These are phyloP conservation scores for Heptranchias perlo DNA, from an alignment of 2,113 vertebrate species.

Conservation along the genomic window DNA sequence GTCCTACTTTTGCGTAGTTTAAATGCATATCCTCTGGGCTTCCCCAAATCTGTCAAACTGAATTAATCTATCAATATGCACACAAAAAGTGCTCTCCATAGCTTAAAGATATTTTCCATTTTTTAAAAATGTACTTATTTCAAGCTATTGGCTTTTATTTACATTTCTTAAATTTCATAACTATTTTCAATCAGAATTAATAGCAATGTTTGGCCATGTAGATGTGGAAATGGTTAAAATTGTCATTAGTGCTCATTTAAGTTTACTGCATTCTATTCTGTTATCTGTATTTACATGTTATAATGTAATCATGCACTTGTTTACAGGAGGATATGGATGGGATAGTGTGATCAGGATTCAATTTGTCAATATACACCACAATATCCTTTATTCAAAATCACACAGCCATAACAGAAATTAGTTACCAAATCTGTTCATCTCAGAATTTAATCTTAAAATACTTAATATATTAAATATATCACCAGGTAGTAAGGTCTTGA, in stretches of 20 bases:
- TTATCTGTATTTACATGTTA: background rate
- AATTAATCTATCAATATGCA: no score
- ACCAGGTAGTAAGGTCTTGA: background rate
- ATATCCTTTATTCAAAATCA: background rate
- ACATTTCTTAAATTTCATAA: background rate
- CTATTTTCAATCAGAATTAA: background rate
- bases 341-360: background rate
- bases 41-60: no score
- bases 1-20: no score
- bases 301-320: background rate
- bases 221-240: background rate
- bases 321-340: background rate
- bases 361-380: background rate
- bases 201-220: background rate
- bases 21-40: no score
- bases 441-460: slow-evolving; percentile 14
- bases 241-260: no score
- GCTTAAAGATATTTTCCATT: no score
- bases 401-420: background rate
- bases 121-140: no score
- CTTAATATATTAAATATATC: background rate
- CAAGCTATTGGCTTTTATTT: no score
- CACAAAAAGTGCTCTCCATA: no score
- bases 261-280: background rate
- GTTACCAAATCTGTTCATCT: background rate